A percentile compares a stretch with the other conserved stretches of the same genome.
These are phyloP conservation scores for Drosophila atripex DNA, from an alignment of 2,888 invertebrate genomes.

Conservation along the genomic window DNA sequence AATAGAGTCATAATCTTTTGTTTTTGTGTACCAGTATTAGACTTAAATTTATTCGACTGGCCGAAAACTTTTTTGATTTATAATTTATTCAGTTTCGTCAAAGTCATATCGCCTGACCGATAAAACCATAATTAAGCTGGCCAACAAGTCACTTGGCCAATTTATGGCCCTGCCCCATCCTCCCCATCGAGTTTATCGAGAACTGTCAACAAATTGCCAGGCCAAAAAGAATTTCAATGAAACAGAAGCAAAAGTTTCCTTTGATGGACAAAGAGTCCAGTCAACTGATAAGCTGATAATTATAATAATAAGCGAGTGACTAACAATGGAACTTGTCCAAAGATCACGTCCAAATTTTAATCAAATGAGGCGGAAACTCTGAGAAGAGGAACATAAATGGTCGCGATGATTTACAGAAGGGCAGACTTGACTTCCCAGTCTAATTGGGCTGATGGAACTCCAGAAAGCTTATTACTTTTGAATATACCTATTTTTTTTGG, in stretches of 20 bases:
- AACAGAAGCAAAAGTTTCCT: constrained; percentile 36
- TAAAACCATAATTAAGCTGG: constrained; percentile 49
- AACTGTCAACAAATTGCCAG: constrained; percentile 42
- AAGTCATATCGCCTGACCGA: constrained; percentile 31
- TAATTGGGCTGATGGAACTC: constrained; percentile 68
- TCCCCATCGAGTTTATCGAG: constrained; percentile 21
- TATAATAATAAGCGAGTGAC: constrained; percentile 34
- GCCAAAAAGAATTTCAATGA: constrained; percentile 30
- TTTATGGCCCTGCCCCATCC: constrained; percentile 37
- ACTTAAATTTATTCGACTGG: constrained; percentile 3
- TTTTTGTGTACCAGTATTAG: background rate
- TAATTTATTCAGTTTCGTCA: constrained; percentile 36
- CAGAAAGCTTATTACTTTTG: constrained; percentile 70
- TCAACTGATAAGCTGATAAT: constrained; percentile 37
- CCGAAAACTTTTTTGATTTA: constrained; percentile 34
- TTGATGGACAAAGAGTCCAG: constrained; percentile 9
- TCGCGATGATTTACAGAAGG: background rate
- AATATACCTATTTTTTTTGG: constrained; percentile 42
- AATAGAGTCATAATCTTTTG: background rate
- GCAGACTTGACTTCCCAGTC: constrained; percentile 11
- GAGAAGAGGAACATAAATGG: background rate
- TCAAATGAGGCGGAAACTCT: constrained; percentile 17
- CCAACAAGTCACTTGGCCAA: constrained; percentile 39
- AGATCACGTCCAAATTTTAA: constrained; percentile 26
- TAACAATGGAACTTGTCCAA: constrained; percentile 18